Conservation (phyloP, 2,888 invertebrate genomes). For the Nymphalis urticae region DNA sequence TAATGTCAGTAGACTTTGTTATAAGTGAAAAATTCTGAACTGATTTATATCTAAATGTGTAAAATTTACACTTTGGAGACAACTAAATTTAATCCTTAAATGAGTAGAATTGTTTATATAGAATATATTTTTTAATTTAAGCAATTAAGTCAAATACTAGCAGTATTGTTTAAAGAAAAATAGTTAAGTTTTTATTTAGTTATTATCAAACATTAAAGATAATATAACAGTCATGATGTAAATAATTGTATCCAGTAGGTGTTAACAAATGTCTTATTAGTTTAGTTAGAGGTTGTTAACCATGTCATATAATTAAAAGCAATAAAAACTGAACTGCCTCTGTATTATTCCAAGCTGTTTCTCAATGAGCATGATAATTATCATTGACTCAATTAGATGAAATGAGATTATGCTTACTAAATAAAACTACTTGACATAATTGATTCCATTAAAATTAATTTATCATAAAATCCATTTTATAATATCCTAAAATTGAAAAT, state of each 20-base stretch:
- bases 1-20: no score
- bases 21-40: no score
- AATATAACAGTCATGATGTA: constrained; percentile 7
- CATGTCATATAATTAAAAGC: constrained; percentile 31
- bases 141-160: no score
- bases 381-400: not conserved
- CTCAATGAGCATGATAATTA: constrained; percentile 5
- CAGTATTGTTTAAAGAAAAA: not conserved
- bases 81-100: no score
- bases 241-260: constrained; percentile 16
- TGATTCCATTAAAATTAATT: no score
- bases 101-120: no score
- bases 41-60: no score
- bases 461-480: no score
- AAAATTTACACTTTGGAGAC: no score
- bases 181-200: not conserved
- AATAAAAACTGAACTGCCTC: constrained; percentile 25
- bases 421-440: no score
- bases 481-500: not conserved
- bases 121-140: no score
- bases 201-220: not conserved
- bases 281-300: constrained; percentile 32
- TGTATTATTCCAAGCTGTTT: constrained; percentile 13
- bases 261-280: constrained; percentile 25
- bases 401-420: not conserved